These are phyloP conservation scores for Rhinogobio ventralis DNA, from an alignment of 2,797 vertebrate genomes.

Conservation along the genomic window DNA sequence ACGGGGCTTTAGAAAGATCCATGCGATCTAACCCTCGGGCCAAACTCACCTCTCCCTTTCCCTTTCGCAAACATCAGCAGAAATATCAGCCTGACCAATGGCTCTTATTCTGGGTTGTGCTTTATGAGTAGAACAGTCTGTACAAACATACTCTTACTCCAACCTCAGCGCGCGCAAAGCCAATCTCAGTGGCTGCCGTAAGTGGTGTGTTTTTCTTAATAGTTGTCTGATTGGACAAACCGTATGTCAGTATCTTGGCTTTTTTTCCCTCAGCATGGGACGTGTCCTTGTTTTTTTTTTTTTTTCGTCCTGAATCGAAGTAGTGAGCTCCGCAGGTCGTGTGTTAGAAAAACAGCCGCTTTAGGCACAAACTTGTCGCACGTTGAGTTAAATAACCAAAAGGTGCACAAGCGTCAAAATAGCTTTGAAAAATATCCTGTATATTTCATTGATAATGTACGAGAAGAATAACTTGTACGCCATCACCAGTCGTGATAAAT, in stretches of 20 bases:
- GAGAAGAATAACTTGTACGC: background rate
- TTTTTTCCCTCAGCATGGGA: conserved; percentile 66
- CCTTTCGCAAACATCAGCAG: conserved; percentile 74
- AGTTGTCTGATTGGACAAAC: conserved; percentile 72
- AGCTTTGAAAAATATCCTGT: background rate
- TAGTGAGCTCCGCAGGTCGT: conserved; percentile 41
- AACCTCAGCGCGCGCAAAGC: conserved; percentile 55
- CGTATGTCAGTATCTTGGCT: conserved; percentile 68
- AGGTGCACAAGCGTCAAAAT: background rate
- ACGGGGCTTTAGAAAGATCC: conserved; percentile 33
- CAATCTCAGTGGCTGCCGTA: conserved; percentile 73
- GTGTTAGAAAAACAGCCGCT: conserved; percentile 26
- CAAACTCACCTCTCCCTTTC: conserved; percentile 49
- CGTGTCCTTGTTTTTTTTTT: conserved; percentile 75
- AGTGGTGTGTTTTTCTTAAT: conserved; percentile 80
- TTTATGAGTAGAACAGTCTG: conserved; percentile 81
- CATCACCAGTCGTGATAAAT: background rate
- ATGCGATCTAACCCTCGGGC: conserved; percentile 34
- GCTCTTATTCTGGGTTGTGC: conserved; percentile 78
- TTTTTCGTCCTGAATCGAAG: conserved; percentile 48
- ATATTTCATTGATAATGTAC: no score
- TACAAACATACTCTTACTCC: conserved; percentile 72
- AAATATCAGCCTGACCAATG: conserved; percentile 72
- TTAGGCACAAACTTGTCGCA: conserved; percentile 6
- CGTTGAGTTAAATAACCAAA: conserved; percentile 6